Evolutionary conservation across 2,113 vertebrate genomes (phyloP).

Genomic region (Lagenorhynchus albirostris): DNA sequence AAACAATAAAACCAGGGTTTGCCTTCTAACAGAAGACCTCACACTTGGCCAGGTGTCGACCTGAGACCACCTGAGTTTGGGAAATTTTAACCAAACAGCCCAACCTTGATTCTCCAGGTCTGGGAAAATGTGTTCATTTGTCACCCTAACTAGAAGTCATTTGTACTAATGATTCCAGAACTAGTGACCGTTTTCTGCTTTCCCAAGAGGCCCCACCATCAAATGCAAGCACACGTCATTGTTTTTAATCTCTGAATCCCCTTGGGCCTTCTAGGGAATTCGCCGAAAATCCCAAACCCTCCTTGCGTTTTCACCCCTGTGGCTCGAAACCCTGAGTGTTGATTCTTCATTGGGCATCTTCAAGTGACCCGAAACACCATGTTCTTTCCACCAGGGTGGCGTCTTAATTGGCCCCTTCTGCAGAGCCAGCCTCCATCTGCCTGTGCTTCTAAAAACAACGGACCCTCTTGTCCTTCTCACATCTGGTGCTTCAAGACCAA

Average conservation of each 20-base stretch:
- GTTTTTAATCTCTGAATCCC: background rate
- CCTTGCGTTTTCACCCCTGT: background rate
- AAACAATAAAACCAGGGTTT: background rate
- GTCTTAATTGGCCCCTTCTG: background rate
- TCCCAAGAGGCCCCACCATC: background rate
- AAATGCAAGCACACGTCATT: background rate
- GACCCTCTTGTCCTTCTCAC: background rate
- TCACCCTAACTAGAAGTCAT: background rate
- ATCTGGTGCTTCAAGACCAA: background rate
- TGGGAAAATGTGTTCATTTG: background rate
- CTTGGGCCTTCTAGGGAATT: background rate
- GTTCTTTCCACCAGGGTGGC: background rate
- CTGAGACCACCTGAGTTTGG: background rate
- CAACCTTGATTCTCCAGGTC: background rate
- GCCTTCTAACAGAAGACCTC: background rate
- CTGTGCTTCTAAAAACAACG: background rate
- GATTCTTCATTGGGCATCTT: background rate
- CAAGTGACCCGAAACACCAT: background rate
- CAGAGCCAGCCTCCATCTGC: background rate
- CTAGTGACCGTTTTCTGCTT: background rate
- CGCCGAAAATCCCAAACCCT: background rate
- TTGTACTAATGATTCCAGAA: background rate
- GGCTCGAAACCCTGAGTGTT: background rate
- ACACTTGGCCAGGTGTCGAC: background rate
- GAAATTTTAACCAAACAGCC: background rate